Conservation (phyloP, 2,888 invertebrate species). For the Xylota sylvarum region DNA sequence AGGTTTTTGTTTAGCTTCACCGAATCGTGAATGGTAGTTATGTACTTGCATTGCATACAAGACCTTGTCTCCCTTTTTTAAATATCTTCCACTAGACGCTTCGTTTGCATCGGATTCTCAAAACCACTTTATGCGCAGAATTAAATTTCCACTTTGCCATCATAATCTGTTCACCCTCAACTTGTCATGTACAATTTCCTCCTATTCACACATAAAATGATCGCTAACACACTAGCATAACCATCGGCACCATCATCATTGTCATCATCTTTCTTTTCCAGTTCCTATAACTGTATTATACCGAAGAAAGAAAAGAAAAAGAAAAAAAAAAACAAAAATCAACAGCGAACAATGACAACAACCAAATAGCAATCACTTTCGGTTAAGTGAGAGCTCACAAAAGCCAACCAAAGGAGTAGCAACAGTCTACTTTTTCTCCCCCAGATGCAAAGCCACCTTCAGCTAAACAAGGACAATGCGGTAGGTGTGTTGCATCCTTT, state of each 20-base stretch:
- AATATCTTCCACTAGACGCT: not conserved
- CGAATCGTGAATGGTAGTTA: too few species aligned
- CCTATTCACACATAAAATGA: conserved; percentile 61
- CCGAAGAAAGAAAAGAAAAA: conserved; percentile 16
- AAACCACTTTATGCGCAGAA: conserved; percentile 68
- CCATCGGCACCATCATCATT: conserved; percentile 20
- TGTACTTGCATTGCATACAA: too few species aligned
- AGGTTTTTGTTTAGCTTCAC: not conserved
- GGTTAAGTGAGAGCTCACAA: conserved; percentile 66
- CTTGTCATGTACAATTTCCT: conserved; percentile 75
- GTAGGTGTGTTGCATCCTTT: conserved; percentile 26
- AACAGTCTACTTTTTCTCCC: conserved; percentile 39
- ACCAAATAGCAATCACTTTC: conserved; percentile 71
- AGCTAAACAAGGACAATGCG: conserved; percentile 51
- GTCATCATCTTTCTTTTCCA: conserved; percentile 20
- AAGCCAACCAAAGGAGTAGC: conserved; percentile 57
- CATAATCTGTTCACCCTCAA: conserved; percentile 71
- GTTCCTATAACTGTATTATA: conserved; percentile 67
- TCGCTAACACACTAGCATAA: conserved; percentile 45
- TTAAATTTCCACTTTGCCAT: conserved; percentile 72
- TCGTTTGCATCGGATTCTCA: conserved; percentile 39
- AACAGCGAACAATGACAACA: conserved; percentile 63
- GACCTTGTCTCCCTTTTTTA: not conserved
- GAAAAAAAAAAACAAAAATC: conserved; percentile 19
- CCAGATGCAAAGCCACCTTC: conserved; percentile 43